Base-by-base conservation (phyloP, 2,888 invertebrate genomes). In the Arge pagana region DNA sequence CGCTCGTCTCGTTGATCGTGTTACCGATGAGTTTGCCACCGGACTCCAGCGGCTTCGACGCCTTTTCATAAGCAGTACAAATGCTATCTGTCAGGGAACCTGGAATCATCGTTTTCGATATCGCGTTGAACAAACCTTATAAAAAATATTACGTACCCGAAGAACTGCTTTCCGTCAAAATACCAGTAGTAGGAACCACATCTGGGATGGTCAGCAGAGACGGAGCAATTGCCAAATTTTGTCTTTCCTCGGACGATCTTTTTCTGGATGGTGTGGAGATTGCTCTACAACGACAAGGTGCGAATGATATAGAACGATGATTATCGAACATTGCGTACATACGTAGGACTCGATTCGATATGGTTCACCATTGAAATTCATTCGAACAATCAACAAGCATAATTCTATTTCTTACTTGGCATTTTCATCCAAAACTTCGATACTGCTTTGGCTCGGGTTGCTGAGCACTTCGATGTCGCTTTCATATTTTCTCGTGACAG, bases 381-480 rank as follows among this genome's bases (percentile, higher is more conserved):
- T n/a, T n/a, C n/a, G n/a, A n/a, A n/a, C n/a, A n/a, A n/a, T n/a
- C n/a, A n/a, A n/a, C n/a, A n/a, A n/a, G n/a, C n/a, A n/a, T n/a
- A n/a, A n/a, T n/a, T n/a, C n/a, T n/a, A 49, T n/a, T 61, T 61
- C 66, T 62, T 57, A 78, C 78, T 70, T 75, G n/a, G 69, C 64
- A 37, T 65, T 66, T 50, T 77, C 78, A 48, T 82, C 83, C 42
- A 86, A 69, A 23, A 86, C 82, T 75, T 86, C 85, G 50, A 87
- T 85, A 65, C 86, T 87, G 61, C 85, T 85, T 66, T 85, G 84
- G 72, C 87, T 87, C 10, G 86, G 86, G 75, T 87, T 86, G 55
- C 85, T 86, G 18, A 88, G 78, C 35, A 88, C 80, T 61, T 87
- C 86, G 54, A 88, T 83, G 64, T 88, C 87, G 71, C 87, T 87